A percentile compares a stretch with the other conserved stretches of the same genome.
Evolutionary conservation across 2,888 invertebrate species (phyloP).

Genomic region (Plagodis pulveraria): DNA sequence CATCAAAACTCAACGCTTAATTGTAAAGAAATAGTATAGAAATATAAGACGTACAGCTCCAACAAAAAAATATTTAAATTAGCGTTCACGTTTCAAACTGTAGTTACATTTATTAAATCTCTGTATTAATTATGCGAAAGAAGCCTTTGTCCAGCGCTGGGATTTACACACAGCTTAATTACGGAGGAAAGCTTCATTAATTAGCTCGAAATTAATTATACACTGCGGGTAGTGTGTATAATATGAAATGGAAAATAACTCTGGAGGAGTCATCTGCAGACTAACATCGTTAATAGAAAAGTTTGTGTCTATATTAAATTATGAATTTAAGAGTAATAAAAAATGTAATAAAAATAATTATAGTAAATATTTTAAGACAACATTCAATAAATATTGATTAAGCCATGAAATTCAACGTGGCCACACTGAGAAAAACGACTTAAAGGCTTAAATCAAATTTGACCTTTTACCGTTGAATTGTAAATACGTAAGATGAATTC

Average conservation of each 20-base stretch:
- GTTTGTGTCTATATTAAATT: too few species aligned
- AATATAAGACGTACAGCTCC: background rate
- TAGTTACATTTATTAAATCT: constrained; percentile 9
- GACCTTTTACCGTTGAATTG: too few species aligned
- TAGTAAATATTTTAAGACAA: too few species aligned
- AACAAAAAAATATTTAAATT: constrained; percentile 8
- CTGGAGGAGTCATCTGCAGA: background rate
- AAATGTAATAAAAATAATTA: too few species aligned
- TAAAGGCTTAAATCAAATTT: too few species aligned
- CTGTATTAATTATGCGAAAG: constrained; percentile 11
- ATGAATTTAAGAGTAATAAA: too few species aligned
- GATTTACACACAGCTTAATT: constrained; percentile 7
- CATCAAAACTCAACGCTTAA: too few species aligned
- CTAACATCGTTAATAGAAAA: too few species aligned
- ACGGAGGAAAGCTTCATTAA: constrained; percentile 2
- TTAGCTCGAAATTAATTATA: background rate
- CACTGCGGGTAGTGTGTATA: background rate
- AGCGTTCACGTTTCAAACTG: background rate
- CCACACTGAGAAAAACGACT: too few species aligned
- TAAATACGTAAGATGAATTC: too few species aligned
- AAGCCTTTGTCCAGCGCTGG: constrained; percentile 3
- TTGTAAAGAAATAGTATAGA: background rate
- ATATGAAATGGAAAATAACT: background rate
- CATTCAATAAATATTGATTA: too few species aligned
- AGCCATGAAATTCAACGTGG: too few species aligned